phyloP scores from a whole-genome alignment of 2,113 vertebrate species.

The Saccopteryx leptura region DNA sequence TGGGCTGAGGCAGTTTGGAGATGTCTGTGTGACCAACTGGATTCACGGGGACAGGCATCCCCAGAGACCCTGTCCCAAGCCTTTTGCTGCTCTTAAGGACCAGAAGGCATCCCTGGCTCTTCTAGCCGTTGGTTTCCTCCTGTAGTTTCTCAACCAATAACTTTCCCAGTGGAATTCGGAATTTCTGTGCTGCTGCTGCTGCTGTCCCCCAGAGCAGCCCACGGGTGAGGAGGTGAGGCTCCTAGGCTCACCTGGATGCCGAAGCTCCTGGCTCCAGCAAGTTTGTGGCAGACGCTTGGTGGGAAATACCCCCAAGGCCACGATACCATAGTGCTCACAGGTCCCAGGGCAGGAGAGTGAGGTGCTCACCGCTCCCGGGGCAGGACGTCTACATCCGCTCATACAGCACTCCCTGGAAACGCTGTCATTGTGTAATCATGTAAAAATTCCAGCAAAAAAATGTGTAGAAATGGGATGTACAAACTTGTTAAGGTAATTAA shows the following conservation, averaged over 20 bases:
- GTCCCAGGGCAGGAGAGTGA: conserved; percentile 58
- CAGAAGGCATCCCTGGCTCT: neutral
- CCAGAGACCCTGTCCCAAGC: neutral
- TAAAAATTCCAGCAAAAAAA: conserved; percentile 87
- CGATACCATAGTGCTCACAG: neutral
- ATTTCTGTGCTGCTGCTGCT: neutral
- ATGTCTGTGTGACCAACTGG: neutral
- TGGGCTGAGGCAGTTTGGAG: neutral
- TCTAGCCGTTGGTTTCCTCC: neutral
- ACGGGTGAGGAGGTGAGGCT: accelerated
- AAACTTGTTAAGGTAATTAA: conserved; percentile 82
- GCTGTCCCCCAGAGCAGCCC: neutral
- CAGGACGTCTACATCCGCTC: conserved; percentile 64
- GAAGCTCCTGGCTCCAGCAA: neutral
- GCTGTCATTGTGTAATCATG: conserved; percentile 81
- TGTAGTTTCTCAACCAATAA: neutral
- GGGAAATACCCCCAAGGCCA: neutral
- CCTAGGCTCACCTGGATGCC: neutral
- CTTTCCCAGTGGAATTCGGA: neutral
- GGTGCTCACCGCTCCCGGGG: conserved; percentile 55
- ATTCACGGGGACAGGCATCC: neutral
- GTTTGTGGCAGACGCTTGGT: neutral
- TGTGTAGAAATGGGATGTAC: conserved; percentile 86
- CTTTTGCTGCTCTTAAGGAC: neutral
- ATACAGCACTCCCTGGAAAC: conserved; percentile 71